Percentiles rank a stretch among this genome's conserved stretches.
phyloP scores from a whole-genome alignment of 2,113 vertebrate genomes.

The Aphelocoma coerulescens region DNA sequence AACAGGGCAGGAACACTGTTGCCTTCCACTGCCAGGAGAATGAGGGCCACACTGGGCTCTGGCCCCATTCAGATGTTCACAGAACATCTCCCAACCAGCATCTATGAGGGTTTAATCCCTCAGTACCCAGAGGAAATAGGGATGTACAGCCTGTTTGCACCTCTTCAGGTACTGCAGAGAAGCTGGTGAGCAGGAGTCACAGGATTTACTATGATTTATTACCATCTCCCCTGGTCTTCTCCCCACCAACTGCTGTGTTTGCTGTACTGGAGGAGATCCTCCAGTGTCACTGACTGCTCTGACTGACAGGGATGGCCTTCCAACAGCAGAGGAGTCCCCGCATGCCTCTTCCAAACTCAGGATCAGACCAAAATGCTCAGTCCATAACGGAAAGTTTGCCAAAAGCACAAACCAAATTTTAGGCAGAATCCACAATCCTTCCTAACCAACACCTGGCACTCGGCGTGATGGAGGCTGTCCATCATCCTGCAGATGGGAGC shows the following conservation, averaged over 20 bases:
- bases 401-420: neutral
- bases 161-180: neutral
- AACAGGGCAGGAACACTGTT: neutral
- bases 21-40: neutral
- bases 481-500: neutral
- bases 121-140: rapidly evolving
- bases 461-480: rapidly evolving
- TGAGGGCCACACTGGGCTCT: rapidly evolving
- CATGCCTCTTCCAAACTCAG: neutral
- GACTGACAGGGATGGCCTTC: neutral
- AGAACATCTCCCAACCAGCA: neutral
- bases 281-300: neutral
- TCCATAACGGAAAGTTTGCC: neutral
- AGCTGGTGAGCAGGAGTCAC: neutral
- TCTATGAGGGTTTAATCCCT: neutral
- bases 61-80: neutral
- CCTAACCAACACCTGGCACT: neutral
- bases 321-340: neutral
- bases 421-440: neutral
- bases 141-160: neutral
- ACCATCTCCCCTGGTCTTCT: neutral
- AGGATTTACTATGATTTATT: neutral
- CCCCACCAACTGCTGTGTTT: neutral
- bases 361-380: neutral
- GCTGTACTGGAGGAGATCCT: neutral